A percentile compares a stretch with the other conserved stretches of the same genome.
Conservation (phyloP, 2,888 invertebrate species). For the Nomada fabriciana region DNA sequence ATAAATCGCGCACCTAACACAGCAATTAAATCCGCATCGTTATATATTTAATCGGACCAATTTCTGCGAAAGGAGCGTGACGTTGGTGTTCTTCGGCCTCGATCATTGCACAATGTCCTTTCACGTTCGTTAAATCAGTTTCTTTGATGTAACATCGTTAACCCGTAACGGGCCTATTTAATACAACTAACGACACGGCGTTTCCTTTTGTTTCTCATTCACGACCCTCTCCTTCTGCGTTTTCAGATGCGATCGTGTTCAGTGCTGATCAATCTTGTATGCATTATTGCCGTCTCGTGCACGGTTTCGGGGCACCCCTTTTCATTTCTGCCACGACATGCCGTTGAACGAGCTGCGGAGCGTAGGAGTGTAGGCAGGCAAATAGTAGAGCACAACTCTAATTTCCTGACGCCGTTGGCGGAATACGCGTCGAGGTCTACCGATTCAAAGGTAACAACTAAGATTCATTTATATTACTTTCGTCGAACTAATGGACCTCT, state of each 20-base stretch:
- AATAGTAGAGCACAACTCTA: slow-evolving; percentile 34
- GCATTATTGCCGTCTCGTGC: slow-evolving; percentile 32
- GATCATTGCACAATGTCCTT: slow-evolving; percentile 56
- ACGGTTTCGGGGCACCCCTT: slow-evolving; percentile 55
- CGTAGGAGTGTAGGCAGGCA: slow-evolving; percentile 44
- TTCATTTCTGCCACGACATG: slow-evolving; percentile 46
- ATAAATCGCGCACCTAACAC: slow-evolving; percentile 58
- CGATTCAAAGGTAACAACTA: slow-evolving; percentile 37
- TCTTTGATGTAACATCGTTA: slow-evolving; percentile 33
- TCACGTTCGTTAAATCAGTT: slow-evolving; percentile 29
- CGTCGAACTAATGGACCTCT: neutral
- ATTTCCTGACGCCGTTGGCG: slow-evolving; percentile 38
- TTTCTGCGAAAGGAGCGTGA: slow-evolving; percentile 54
- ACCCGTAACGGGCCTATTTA: neutral
- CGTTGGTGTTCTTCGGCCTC: slow-evolving; percentile 25
- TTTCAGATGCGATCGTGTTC: slow-evolving; percentile 50
- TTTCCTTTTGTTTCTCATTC: neutral
- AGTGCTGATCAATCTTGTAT: slow-evolving; percentile 43
- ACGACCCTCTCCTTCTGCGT: neutral
- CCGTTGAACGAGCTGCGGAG: slow-evolving; percentile 42
- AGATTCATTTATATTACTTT: neutral
- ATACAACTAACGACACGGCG: neutral
- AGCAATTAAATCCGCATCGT: slow-evolving; percentile 46
- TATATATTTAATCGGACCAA: slow-evolving; percentile 47
- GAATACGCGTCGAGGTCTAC: slow-evolving; percentile 32